Base-by-base conservation (phyloP, 2,797 vertebrate genomes). In the Gorsachius magnificus region DNA sequence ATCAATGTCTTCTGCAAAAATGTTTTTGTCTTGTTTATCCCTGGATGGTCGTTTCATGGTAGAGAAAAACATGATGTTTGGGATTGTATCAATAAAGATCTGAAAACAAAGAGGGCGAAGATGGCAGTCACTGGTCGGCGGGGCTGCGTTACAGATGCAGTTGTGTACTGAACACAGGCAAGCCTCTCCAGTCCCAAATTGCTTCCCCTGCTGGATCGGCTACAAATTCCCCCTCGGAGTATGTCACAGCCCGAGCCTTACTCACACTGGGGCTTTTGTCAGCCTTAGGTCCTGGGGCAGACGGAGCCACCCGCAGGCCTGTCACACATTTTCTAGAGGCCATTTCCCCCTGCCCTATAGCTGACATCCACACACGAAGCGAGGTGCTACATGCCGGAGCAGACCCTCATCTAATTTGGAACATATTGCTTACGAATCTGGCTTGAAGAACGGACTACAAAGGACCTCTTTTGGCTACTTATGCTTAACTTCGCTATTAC, bases 11-110 rank as follows among this genome's bases (percentile, higher is more conserved):
- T 98, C 98, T 24, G 98, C 96, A 79, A 99, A 99, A 97, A 99
- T 98, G 83, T 77, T 98, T 96, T 98, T 99, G 17, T 96, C 98
- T 94, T 98, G 98, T 90, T 98, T 99, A 61, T 99, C 98, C 96
- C 98, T 99, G 61, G 98, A 98, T 0, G 99, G 98, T 51, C 99
- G 98, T 97, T 99, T 99, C 99, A 99, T 99, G 41, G 99, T 99
- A 46, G 99, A 99, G 97, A 99, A 99, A 97, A 99, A 99, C 99
- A 99, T 99, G 89, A 99, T 13, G 82, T 99, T 99, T 82, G 99
- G 99, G 93, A 99, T 99, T 19, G 99, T 99, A 91, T 99, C 98
- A 46, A 99, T 99, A 89, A 99, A 99, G 97, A 99, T 95, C 99
- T 99, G 98, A 50, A 91, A 53, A 82, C 45, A 92, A 68, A 97